Evolutionary conservation across 2,888 invertebrate genomes (phyloP), one percentile per base, ranked within the genome.

Genomic region (Loripinus fragilis): DNA sequence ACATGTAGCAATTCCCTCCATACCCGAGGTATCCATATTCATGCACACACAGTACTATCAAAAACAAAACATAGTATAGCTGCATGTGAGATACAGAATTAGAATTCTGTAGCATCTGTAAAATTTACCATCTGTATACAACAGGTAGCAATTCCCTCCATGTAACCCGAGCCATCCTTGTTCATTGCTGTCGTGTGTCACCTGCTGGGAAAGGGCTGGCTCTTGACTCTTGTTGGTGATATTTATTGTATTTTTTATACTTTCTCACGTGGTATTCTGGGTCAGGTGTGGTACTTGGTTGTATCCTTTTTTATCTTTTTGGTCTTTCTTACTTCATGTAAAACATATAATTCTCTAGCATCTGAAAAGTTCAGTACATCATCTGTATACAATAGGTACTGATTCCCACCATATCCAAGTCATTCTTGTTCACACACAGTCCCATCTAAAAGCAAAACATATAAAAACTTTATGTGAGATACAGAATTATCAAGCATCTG

Each of bases 31-130:
- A 82, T 7, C 74, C 82, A 20, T 68, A 48, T 20, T 76, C 79
- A n/a, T n/a, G n/a, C n/a, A 74, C 82, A 82, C 0, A 69, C 41
- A 7, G 82, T 82, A 2, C 76, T 76, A 41, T 82, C 82, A 79
- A 60, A 33, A 70, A 30, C 5, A 52, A 8, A 23, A 17, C 12
- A 38, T n/a, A n/a, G n/a, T n/a, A n/a, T n/a, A n/a, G n/a, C n/a
- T n/a, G n/a, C n/a, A 38, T 8, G 45, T 3, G 20, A 5, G 17
- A 66, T 23, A 66, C 38, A 12, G 12, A 38, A n/a, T n/a, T n/a
- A n/a, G n/a, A n/a, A 38, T 8, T 38, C 5, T 12, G 7, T 38
- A 5, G 38, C 7, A 5, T 5, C 38, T 38, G 38, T 38, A 3
- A 20, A 15, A 23, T 23, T 74, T 76, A n/a, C 35, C 23, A 1